These are phyloP conservation scores for Melanotaenia duboulayi DNA, from an alignment of 2,113 vertebrate genomes.

Conservation along the genomic window DNA sequence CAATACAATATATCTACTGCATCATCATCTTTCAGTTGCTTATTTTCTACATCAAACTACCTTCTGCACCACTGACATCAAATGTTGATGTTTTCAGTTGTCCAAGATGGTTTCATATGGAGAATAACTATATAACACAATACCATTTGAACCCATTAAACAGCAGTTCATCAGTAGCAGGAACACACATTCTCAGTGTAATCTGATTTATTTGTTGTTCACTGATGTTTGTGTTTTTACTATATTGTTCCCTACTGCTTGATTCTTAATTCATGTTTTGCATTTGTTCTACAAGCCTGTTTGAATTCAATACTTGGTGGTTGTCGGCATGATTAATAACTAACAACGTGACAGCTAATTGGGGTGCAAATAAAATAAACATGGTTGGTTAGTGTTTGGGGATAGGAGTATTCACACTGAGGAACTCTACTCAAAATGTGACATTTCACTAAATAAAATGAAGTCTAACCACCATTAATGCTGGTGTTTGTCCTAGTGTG, in stretches of 20 bases:
- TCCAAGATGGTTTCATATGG: not conserved
- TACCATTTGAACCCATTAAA: not conserved
- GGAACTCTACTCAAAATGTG: conserved; percentile 11
- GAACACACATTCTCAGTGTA: not conserved
- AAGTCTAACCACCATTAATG: not conserved
- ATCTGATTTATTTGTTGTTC: not conserved
- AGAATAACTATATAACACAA: not conserved
- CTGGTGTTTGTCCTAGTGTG: conserved; percentile 7
- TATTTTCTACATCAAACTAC: not conserved
- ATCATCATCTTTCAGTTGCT: not conserved
- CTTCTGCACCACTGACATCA: not conserved
- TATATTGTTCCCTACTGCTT: not conserved
- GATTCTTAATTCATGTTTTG: not conserved
- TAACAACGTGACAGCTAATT: conserved; percentile 9
- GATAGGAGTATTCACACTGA: conserved; percentile 16
- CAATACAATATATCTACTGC: not conserved
- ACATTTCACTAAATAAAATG: conserved; percentile 18
- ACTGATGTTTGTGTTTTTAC: not conserved
- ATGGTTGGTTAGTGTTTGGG: conserved; percentile 4
- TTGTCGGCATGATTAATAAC: conserved; percentile 3
- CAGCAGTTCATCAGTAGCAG: not conserved
- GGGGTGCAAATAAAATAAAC: conserved; percentile 15
- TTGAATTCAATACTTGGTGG: not conserved
- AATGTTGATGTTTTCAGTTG: not conserved
- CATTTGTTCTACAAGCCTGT: not conserved